A percentile compares a stretch with the other conserved stretches of the same genome.
These are phyloP conservation scores for Lottia scabra DNA, from an alignment of 2,888 invertebrate species.

Conservation along the genomic window DNA sequence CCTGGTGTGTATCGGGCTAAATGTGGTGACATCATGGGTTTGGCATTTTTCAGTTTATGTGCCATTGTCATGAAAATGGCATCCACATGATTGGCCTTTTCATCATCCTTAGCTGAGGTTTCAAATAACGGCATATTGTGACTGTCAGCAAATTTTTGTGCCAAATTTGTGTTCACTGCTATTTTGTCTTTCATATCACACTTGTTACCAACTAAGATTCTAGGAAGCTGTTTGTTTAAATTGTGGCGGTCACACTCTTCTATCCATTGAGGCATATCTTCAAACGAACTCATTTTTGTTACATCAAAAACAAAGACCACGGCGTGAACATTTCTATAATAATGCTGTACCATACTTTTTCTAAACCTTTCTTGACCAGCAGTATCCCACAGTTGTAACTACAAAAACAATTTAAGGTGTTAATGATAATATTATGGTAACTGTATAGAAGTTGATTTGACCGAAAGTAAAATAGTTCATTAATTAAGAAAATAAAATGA, in stretches of 20 bases:
- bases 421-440: too few species aligned
- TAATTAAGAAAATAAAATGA: too few species aligned
- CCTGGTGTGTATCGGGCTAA: conserved; percentile 36
- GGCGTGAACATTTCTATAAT: conserved; percentile 86
- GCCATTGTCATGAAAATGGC: conserved; percentile 86
- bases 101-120: conserved; percentile 83
- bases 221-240: conserved; percentile 75
- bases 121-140: conserved; percentile 83
- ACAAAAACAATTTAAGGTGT: conserved; percentile 61
- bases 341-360: conserved; percentile 85
- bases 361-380: conserved; percentile 86
- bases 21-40: conserved; percentile 73
- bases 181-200: conserved; percentile 76
- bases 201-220: conserved; percentile 85
- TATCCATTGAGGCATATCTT: conserved; percentile 80
- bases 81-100: conserved; percentile 81
- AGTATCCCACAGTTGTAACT: conserved; percentile 84
- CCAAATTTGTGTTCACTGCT: conserved; percentile 78
- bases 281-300: conserved; percentile 77
- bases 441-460: too few species aligned
- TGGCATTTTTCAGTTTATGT: conserved; percentile 79
- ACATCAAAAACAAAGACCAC: conserved; percentile 88
- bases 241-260: conserved; percentile 80
- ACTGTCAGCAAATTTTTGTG: conserved; percentile 74
- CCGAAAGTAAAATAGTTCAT: too few species aligned